Percentiles rank a stretch among this genome's conserved stretches.
Conservation (phyloP, 2,797 vertebrate species). For the Neoniphon sammara region DNA sequence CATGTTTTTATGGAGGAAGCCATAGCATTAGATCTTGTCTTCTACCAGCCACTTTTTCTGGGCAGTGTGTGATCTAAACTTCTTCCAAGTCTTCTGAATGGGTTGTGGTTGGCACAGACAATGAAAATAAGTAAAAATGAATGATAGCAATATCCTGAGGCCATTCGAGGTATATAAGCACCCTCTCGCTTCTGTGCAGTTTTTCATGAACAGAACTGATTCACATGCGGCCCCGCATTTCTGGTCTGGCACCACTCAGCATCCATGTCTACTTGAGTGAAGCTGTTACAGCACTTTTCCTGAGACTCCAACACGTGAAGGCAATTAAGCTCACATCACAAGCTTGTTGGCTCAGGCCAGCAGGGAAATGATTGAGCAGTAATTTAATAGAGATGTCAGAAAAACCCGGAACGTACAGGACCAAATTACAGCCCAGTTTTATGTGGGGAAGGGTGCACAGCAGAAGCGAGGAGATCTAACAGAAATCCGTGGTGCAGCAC, state of each 20-base stretch:
- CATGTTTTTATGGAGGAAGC: too few relatives aligned
- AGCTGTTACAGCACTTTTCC: slow-evolving; percentile 27
- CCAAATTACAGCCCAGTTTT: not conserved
- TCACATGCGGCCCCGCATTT: not conserved
- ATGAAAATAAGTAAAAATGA: too few relatives aligned
- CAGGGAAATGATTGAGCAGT: slow-evolving; percentile 27
- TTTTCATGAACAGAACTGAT: slow-evolving; percentile 26
- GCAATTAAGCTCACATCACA: slow-evolving; percentile 31
- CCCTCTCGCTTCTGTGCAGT: not conserved
- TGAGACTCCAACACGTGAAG: slow-evolving; percentile 25
- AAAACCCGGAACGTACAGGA: not conserved
- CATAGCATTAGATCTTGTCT: too few relatives aligned
- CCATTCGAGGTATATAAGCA: too few relatives aligned
- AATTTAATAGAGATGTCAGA: slow-evolving; percentile 28
- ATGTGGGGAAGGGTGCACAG: not conserved
- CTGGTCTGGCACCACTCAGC: too few relatives aligned
- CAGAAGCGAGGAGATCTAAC: not conserved
- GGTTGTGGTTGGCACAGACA: too few relatives aligned
- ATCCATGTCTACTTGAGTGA: not conserved
- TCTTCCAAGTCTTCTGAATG: too few relatives aligned
- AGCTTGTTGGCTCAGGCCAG: slow-evolving; percentile 18
- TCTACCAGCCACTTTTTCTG: too few relatives aligned
- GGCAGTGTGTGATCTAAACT: too few relatives aligned
- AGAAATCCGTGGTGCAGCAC: not conserved
- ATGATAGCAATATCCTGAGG: too few relatives aligned